phyloP scores from a whole-genome alignment of 2,113 vertebrate species.

The Rhinichthys klamathensis region DNA sequence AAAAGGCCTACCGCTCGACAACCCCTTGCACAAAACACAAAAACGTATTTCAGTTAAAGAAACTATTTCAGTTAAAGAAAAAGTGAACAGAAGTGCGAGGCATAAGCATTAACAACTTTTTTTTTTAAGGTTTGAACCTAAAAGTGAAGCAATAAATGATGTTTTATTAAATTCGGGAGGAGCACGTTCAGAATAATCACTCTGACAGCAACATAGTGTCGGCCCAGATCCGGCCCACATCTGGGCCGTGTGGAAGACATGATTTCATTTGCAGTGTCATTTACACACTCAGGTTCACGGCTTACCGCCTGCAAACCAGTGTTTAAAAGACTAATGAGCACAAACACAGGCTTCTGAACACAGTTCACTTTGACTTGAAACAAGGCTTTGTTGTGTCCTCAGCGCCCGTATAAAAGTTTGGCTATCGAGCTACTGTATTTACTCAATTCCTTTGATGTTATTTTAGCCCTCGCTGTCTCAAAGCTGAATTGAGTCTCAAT shows the following conservation, averaged over 20 bases:
- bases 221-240: no score
- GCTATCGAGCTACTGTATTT: slow-evolving; percentile 16
- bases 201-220: no score
- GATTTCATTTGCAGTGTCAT: not conserved
- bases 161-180: no score
- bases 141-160: not conserved
- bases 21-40: no score
- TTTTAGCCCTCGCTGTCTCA: not conserved
- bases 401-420: slow-evolving; percentile 1
- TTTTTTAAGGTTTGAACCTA: no score
- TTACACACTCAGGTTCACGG: not conserved
- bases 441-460: slow-evolving; percentile 6
- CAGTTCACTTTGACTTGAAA: slow-evolving; percentile 31
- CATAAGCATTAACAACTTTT: not conserved
- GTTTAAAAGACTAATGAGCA: slow-evolving; percentile 1
- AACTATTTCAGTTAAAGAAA: no score
- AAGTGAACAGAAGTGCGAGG: not conserved
- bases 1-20: no score
- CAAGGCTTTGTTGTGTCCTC: slow-evolving; percentile 33
- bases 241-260: not conserved
- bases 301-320: not conserved
- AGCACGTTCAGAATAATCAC: no score
- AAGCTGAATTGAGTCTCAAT: not conserved
- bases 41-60: not conserved
- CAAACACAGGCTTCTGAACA: not conserved